Evolutionary conservation across 1,140 invertebrate species (phyloP).

Genomic region (Brachionus rubens): DNA sequence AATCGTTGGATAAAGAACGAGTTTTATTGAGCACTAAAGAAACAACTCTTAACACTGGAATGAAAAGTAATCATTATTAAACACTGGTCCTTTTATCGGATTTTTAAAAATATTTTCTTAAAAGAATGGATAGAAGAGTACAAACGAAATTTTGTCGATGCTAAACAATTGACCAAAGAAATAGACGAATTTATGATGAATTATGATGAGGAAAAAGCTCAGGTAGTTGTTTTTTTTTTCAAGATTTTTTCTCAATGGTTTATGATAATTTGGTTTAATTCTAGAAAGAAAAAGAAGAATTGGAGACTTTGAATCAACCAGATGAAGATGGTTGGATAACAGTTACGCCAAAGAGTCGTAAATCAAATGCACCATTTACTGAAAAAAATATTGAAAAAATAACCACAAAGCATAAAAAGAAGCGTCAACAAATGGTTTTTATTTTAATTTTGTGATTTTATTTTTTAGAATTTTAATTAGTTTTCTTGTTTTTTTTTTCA

Average conservation of each 20-base stretch:
- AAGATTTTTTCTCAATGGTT: neutral
- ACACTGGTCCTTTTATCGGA: no score
- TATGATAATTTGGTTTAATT: neutral
- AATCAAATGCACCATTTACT: conserved; percentile 21
- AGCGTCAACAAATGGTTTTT: conserved; percentile 35
- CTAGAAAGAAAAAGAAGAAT: conserved; percentile 38
- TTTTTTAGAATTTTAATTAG: neutral
- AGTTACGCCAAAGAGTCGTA: conserved; percentile 18
- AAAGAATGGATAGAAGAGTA: conserved; percentile 44
- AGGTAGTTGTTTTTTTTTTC: neutral
- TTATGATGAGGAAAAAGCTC: conserved; percentile 20
- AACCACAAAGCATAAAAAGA: conserved; percentile 20
- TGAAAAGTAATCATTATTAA: conserved; percentile 17
- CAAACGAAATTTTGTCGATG: conserved; percentile 31
- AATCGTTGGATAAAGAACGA: conserved; percentile 14
- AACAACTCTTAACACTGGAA: neutral
- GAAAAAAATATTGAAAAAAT: conserved; percentile 40
- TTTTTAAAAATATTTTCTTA: neutral
- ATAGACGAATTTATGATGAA: conserved; percentile 34
- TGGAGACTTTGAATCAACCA: conserved; percentile 5
- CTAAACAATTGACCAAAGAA: conserved; percentile 29
- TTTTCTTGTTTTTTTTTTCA: neutral
- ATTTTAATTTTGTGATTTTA: neutral
- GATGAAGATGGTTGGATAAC: conserved; percentile 44
- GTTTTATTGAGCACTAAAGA: neutral